phyloP scores from a whole-genome alignment of 2,113 vertebrate species.

The Calidris pygmaea region DNA sequence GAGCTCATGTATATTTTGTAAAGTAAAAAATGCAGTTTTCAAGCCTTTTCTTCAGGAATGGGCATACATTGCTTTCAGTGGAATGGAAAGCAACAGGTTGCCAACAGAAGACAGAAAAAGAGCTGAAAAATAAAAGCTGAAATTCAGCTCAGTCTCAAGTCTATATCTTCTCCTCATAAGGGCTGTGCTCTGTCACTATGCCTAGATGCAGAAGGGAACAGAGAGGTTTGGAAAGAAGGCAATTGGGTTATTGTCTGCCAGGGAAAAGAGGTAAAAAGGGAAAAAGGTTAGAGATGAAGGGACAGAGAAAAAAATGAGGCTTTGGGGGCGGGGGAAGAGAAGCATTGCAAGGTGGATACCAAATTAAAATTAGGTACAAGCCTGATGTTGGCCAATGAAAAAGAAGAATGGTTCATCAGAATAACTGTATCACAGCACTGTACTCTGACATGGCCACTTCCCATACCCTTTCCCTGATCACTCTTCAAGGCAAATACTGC shows the following conservation, averaged over 20 bases:
- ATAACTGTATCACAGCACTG: neutral
- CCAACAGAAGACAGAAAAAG: neutral
- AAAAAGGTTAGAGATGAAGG: neutral
- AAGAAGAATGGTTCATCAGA: neutral
- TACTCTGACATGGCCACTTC: neutral
- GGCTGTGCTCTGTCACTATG: neutral
- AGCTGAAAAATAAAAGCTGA: neutral
- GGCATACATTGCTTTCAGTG: neutral
- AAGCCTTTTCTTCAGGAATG: neutral
- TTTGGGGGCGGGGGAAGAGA: fast-evolving
- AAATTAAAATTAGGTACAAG: neutral
- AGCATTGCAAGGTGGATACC: neutral
- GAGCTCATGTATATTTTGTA: neutral
- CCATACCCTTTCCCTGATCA: neutral
- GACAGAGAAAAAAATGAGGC: neutral
- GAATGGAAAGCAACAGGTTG: neutral
- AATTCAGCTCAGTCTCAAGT: neutral
- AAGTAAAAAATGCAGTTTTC: neutral
- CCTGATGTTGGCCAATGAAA: neutral
- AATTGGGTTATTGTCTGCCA: neutral
- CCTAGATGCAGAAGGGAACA: neutral
- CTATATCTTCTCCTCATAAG: neutral
- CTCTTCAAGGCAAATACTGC: neutral
- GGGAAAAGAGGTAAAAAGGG: neutral
- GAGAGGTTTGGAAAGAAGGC: neutral